Conservation (phyloP, 2,113 vertebrate species). For the Hemiscyllium ocellatum region DNA sequence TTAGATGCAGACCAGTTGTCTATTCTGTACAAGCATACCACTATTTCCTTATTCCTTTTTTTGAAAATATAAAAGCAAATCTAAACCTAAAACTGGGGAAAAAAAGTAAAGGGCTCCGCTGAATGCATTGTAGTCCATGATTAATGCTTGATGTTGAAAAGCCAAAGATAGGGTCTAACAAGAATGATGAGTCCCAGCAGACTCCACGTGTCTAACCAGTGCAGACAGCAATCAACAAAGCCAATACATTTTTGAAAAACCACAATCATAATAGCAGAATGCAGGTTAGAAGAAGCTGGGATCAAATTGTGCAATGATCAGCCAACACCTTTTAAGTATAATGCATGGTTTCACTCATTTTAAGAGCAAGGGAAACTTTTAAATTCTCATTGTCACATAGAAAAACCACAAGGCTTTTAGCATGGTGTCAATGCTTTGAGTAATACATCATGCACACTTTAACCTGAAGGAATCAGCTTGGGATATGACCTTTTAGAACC, state of each 20-base stretch:
- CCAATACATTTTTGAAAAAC: background rate
- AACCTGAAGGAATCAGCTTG: background rate
- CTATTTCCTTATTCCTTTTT: background rate
- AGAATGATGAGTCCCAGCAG: background rate
- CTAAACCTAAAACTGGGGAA: background rate
- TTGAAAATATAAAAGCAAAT: background rate
- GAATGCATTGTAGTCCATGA: background rate
- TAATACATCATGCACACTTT: background rate
- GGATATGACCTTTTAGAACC: background rate
- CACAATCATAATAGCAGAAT: background rate
- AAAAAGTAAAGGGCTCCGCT: background rate
- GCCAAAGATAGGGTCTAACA: background rate
- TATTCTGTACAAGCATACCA: background rate
- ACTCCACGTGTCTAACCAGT: background rate
- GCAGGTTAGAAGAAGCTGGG: background rate
- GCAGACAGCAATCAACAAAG: background rate
- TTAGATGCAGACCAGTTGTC: background rate
- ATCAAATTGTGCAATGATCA: constrained; percentile 11
- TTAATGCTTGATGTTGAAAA: background rate
- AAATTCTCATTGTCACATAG: background rate
- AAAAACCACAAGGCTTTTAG: background rate
- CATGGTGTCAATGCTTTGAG: background rate
- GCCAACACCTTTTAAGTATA: background rate
- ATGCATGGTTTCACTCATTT: background rate
- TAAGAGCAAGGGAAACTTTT: no score